Evolutionary conservation across 1,140 invertebrate species (phyloP).

Genomic region (Ips nitidus): DNA sequence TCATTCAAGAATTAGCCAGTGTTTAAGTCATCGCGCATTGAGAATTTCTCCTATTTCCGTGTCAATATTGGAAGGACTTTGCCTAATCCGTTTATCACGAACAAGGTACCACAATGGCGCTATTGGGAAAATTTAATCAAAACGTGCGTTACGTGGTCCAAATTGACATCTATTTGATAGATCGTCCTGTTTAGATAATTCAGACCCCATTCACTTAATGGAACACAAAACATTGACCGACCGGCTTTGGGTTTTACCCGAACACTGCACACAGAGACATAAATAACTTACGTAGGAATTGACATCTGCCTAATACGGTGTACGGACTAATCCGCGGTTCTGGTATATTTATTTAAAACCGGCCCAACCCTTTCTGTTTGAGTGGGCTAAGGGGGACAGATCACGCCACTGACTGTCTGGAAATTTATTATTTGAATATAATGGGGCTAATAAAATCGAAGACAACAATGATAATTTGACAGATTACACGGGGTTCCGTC

Average conservation of each 20-base stretch:
- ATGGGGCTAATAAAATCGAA: constrained; percentile 20
- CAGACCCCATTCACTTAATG: constrained; percentile 16
- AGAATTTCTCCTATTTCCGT: no score
- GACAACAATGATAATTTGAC: constrained; percentile 30
- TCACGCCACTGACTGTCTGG: constrained; percentile 17
- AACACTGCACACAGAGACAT: constrained; percentile 20
- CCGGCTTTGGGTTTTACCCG: constrained; percentile 20
- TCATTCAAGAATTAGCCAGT: no score
- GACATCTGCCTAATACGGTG: constrained; percentile 31
- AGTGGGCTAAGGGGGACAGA: constrained; percentile 11
- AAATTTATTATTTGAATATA: constrained; percentile 27
- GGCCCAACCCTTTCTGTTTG: constrained; percentile 26
- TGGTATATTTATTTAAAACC: constrained; percentile 28
- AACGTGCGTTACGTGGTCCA: constrained; percentile 1
- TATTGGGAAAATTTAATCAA: constrained; percentile 14
- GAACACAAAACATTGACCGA: constrained; percentile 30
- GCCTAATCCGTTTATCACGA: background rate
- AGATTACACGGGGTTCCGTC: constrained; percentile 8
- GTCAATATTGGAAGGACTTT: no score
- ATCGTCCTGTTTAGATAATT: constrained; percentile 23
- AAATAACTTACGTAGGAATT: constrained; percentile 33
- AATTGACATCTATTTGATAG: constrained; percentile 20
- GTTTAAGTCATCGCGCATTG: no score
- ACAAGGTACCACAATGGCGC: background rate
- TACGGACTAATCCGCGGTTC: constrained; percentile 17